phyloP scores from a whole-genome alignment of 2,888 invertebrate species.

The Platypus cylindrus region DNA sequence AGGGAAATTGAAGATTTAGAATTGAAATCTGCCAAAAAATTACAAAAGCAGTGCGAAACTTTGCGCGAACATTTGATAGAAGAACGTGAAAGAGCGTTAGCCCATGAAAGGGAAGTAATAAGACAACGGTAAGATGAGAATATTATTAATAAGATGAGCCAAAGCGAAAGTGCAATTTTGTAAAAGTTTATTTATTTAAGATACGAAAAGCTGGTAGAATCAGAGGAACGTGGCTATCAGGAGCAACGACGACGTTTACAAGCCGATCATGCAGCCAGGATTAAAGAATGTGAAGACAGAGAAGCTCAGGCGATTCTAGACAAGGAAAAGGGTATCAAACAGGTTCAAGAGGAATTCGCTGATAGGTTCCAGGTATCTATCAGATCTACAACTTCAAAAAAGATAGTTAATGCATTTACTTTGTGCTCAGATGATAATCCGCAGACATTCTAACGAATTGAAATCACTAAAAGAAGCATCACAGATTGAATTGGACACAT shows the following conservation, averaged over 20 bases:
- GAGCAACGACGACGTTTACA: constrained; percentile 40
- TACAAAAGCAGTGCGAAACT: constrained; percentile 47
- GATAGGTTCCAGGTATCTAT: constrained; percentile 39
- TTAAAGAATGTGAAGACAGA: constrained; percentile 37
- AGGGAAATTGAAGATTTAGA: constrained; percentile 53
- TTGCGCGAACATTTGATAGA: constrained; percentile 46
- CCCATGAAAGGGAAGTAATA: constrained; percentile 47
- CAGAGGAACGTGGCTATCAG: constrained; percentile 42
- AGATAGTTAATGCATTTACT: too few relatives aligned
- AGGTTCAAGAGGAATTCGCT: constrained; percentile 38
- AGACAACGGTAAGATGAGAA: constrained; percentile 45
- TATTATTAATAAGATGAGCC: too few relatives aligned
- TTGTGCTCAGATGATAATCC: constrained; percentile 27
- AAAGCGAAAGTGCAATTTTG: too few relatives aligned
- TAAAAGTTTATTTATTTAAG: constrained; percentile 27
- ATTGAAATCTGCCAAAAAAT: constrained; percentile 45
- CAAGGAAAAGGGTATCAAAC: constrained; percentile 37
- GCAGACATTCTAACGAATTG: constrained; percentile 40
- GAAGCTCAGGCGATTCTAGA: constrained; percentile 35
- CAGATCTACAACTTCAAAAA: too few relatives aligned
- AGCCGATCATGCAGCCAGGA: constrained; percentile 35
- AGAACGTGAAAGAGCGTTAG: constrained; percentile 49
- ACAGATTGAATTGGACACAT: constrained; percentile 49
- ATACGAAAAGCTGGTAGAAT: constrained; percentile 42
- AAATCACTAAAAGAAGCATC: constrained; percentile 47